Base-by-base conservation (phyloP, 2,888 invertebrate genomes). In the Netelia inedita region DNA sequence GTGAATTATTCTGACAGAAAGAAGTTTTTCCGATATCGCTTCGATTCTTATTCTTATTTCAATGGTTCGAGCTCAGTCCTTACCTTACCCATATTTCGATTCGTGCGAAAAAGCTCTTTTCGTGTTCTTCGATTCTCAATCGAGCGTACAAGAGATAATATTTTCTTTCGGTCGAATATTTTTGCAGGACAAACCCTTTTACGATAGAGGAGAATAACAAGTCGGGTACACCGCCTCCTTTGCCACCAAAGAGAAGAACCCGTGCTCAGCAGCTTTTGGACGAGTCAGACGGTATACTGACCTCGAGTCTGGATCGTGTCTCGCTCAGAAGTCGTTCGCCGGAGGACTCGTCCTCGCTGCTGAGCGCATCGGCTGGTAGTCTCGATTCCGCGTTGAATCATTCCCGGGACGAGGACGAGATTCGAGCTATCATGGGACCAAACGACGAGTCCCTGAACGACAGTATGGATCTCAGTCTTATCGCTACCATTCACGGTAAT, bases 311-410 rank as follows among this genome's bases (percentile, higher is more conserved):
- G 84, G 96, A 96, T 93, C 95, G 95, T 94, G 94, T 97, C 88
- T 97, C 97, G 0, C 95, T 97, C 85, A 95, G 97, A 89, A 97
- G 97, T 59, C 96, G 96, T 89, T 96, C 96, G 19, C 96, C 96
- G 16, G 96, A 96, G 92, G 96, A 96, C 93, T 96, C 96, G 84
- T 96, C 95, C 90, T 96, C 96, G 84, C 94, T 96, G 87, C 94
- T 95, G 78, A 95, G 95, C 83, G 95, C 95, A 88, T 97, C 97
- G 89, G 96, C 96, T 78, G 97, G 98, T 74, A 98, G 98, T 89
- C 94, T 98, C 89, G 98, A 98, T 94, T 98, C 98, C 0, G 97
- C 98, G 94, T 94, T 98, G 89, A 98, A 98, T 94, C 97, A 97
- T 90, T 98, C 98, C n/a, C 96, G 97, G 81, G 97, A 97, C 89